phyloP scores from a whole-genome alignment of 1,140 invertebrate genomes.

The Phortica variegata region DNA sequence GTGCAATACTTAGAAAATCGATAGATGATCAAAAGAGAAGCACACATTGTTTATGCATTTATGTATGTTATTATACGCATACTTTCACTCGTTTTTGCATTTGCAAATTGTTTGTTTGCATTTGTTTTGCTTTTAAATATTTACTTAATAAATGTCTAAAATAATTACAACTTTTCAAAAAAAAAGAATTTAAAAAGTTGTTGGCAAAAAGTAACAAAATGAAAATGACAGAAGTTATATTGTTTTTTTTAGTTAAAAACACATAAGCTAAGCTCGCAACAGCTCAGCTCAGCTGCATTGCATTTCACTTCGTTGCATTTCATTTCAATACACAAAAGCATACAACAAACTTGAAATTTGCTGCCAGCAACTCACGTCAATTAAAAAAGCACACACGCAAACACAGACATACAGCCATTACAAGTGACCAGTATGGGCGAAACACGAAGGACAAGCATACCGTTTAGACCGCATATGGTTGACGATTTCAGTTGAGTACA shows the following conservation, averaged over 20 bases:
- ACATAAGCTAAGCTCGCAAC: constrained; percentile 12
- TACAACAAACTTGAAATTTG: constrained; percentile 22
- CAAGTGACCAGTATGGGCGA: constrained; percentile 7
- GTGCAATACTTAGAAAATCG: constrained; percentile 48
- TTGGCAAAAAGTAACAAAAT: not conserved
- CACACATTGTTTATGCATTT: constrained; percentile 20
- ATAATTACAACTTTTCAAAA: not conserved
- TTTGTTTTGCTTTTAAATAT: not conserved
- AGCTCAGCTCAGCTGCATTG: constrained; percentile 9
- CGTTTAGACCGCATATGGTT: too few species aligned
- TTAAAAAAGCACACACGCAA: constrained; percentile 9
- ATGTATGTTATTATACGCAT: constrained; percentile 5
- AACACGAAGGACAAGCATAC: not conserved
- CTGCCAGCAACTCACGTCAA: constrained; percentile 26
- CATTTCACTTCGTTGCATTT: constrained; percentile 9
- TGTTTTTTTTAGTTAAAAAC: constrained; percentile 13
- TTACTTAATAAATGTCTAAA: not conserved
- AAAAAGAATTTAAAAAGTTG: not conserved
- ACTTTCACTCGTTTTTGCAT: constrained; percentile 6
- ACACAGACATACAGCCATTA: constrained; percentile 1
- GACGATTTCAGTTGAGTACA: too few species aligned
- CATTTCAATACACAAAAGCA: constrained; percentile 3
- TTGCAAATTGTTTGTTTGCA: not conserved
- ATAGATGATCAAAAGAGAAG: constrained; percentile 10
- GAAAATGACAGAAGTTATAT: not conserved